Evolutionary conservation across 2,797 vertebrate species (phyloP), one percentile per base, ranked within the genome.

Genomic region (Dendrocincla fuliginosa): DNA sequence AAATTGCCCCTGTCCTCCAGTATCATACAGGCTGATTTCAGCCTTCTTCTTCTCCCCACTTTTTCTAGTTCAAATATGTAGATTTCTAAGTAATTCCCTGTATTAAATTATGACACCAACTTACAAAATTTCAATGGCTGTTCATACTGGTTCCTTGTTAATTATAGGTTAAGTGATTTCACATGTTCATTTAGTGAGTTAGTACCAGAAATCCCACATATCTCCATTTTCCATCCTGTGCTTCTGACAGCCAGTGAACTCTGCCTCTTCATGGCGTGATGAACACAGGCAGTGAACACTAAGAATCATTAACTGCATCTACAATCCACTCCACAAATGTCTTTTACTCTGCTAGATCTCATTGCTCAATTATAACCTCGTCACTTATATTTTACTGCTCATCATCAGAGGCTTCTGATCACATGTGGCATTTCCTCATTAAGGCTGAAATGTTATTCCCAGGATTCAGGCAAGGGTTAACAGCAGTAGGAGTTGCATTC

Each of bases 401-500:
- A 32, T 89, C 78, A 39, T 74, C 68, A 83, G 73, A 71, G 35
- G 27, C 46, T 91, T 71, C 71, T 92, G 78, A 95, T 96, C 68
- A 80, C 64, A 89, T 55, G 74, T 87, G 94, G 44, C 95, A 71
- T 91, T 94, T 92, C 49, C 75, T 96, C 79, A 89, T 94, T 96
- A 92, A 68, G n/a, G 18, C n/a, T 91, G 84, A 83, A 68, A 85
- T 64, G 42, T 44, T 92, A 73, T 81, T 94, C 75, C 64, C 53
- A 57, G 75, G 53, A 83, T 87, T 87, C 76, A 93, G 79, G 89
- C 65, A 95, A 93, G 95, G 84, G 95, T 96, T 96, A 96, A 94
- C 39, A 59, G 42, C 56, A 82, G 56, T 28, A 88, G 37, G 53
- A 95, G 13, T 1, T 87, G 57, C 49, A 82, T 57, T 44, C 78